Conservation (phyloP, 2,888 invertebrate species). For the Agrochola macilenta region DNA sequence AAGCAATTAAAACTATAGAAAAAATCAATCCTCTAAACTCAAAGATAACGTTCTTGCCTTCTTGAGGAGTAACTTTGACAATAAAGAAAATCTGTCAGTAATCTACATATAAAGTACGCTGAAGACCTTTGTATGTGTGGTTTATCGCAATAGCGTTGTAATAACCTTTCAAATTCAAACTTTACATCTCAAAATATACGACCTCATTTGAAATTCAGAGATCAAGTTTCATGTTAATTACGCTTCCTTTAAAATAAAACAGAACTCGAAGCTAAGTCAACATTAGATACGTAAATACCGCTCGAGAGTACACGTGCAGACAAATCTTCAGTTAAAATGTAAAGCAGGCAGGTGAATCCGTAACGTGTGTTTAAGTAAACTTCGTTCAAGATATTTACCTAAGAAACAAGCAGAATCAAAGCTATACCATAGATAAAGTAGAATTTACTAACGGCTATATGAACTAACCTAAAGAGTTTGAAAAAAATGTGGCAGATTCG, state of each 20-base stretch:
- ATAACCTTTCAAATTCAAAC: slow-evolving; percentile 27
- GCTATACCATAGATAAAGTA: neutral
- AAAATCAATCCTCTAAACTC: neutral
- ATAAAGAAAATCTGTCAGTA: neutral
- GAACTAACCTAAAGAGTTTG: slow-evolving; percentile 17
- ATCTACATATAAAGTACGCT: neutral
- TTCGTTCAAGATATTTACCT: slow-evolving; percentile 19
- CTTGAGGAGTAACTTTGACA: neutral
- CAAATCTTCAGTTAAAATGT: slow-evolving; percentile 44
- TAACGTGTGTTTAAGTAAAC: slow-evolving; percentile 33
- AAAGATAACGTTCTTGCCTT: neutral
- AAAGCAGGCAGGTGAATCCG: slow-evolving; percentile 53
- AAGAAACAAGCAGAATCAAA: slow-evolving; percentile 31
- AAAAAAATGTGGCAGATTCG: neutral
- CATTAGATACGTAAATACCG: slow-evolving; percentile 29
- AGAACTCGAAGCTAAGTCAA: slow-evolving; percentile 23
- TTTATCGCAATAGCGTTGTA: neutral
- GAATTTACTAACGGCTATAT: neutral
- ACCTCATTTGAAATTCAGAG: slow-evolving; percentile 22
- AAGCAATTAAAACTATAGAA: neutral
- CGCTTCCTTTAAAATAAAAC: slow-evolving; percentile 21
- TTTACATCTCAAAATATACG: neutral
- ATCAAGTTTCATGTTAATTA: slow-evolving; percentile 32
- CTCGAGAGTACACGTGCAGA: slow-evolving; percentile 23
- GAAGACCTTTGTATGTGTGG: neutral